Percentiles rank a stretch among this genome's conserved stretches.
Evolutionary conservation across 2,113 vertebrate species (phyloP).

Genomic region (Notothenia coriiceps): DNA sequence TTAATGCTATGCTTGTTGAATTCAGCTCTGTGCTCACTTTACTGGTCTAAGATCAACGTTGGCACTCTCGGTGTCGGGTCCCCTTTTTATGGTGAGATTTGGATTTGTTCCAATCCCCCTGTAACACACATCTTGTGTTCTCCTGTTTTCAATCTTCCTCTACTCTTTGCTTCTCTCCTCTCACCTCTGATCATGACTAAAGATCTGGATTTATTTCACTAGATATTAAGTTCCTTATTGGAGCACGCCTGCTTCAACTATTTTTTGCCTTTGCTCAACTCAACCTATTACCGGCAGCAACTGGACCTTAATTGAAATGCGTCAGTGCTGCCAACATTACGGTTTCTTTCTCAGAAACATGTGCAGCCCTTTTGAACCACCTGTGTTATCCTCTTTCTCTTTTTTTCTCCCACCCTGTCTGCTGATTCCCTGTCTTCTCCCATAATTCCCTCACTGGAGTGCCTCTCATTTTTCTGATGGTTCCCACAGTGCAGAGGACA

Average conservation of each 20-base stretch:
- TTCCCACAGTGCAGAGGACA: constrained; percentile 60
- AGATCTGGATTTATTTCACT: not conserved
- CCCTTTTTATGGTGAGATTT: not conserved
- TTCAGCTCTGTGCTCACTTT: not conserved
- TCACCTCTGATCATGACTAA: no score
- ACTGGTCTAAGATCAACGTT: not conserved
- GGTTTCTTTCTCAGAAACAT: not conserved
- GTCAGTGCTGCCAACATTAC: not conserved
- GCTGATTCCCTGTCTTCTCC: constrained; percentile 37
- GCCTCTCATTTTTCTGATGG: constrained; percentile 54
- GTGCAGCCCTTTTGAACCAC: not conserved
- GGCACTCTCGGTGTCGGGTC: not conserved
- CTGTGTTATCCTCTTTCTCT: not conserved
- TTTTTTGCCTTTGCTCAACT: not conserved
- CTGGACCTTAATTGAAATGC: constrained; percentile 4
- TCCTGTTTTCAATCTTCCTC: not conserved
- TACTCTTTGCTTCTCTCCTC: not conserved
- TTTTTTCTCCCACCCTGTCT: not conserved
- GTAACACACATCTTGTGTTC: not conserved
- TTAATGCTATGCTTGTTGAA: not conserved
- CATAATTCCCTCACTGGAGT: constrained; percentile 32
- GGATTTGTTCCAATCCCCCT: not conserved
- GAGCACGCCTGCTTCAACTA: not conserved
- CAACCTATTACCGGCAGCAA: not conserved
- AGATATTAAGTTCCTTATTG: not conserved